Base-by-base conservation (phyloP, 2,113 vertebrate genomes). In the Ornithorhynchus anatinus region DNA sequence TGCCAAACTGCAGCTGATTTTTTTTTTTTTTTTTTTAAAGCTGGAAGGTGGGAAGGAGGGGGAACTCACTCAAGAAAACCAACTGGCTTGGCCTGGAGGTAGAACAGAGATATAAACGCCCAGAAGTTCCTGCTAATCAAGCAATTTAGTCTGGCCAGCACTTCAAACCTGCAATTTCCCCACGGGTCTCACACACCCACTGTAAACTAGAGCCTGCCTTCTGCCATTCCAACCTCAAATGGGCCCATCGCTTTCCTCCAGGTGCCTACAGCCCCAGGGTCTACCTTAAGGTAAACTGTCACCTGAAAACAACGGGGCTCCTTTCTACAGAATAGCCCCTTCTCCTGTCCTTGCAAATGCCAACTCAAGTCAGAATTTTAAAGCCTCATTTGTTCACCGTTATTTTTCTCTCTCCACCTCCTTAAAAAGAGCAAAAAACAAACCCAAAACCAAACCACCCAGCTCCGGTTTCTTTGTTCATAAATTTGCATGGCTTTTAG, bases 391-490 rank as follows among this genome's bases (percentile, higher is more conserved):
- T 36, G 62, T 36, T 51, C 68, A 47, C 25, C 56, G 35, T 29
- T 48, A 64, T 42, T 59, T 76, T 65, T 71, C 13, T 69, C 75
- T 64, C 53, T 43, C 22, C 20, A 70, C 42, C 59, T 22, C 68
- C 20, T 73, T 29, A n/a, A n/a, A n/a, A n/a, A n/a, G n/a, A n/a
- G n/a, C n/a, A n/a, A n/a, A n/a, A n/a, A n/a, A n/a, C 23, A 73
- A 73, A 40, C 31, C 79, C 68, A 37, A 62, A 77, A 84, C 36
- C 73, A 81, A 88, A 77, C 70, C 75, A 22, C 62, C 79, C 52
- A 22, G 88, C 61, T 75, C 81, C 82, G 86, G 80, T 84, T 73
- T 92, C 90, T 94, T 93, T 92, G 92, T 93, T 84, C 89, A 81
- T 92, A 86, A 84, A 82, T 77, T 86, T 63, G 84, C 57, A 84